phyloP scores from a whole-genome alignment of 2,113 vertebrate species.

The Suncus etruscus region DNA sequence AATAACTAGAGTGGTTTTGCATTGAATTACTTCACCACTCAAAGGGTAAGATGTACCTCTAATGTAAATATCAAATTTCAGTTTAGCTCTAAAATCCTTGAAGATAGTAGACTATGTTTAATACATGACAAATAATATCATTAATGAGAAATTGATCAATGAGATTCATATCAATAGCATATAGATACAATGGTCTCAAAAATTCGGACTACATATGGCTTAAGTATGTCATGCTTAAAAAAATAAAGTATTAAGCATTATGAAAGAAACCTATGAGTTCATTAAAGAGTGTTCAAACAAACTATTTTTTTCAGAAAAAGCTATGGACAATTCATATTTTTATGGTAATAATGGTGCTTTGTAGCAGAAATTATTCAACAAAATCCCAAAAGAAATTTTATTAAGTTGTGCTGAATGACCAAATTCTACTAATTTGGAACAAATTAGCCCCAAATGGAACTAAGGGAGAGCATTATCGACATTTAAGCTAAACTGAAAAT shows the following conservation, averaged over 20 bases:
- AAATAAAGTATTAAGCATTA: not conserved
- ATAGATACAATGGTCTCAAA: not conserved
- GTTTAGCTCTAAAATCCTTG: not conserved
- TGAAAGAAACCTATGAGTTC: not conserved
- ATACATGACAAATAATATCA: not conserved
- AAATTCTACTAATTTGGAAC: slow-evolving; percentile 7
- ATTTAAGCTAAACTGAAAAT: slow-evolving; percentile 19
- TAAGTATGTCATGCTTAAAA: slow-evolving; percentile 7
- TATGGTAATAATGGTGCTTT: not conserved
- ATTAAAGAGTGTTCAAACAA: not conserved
- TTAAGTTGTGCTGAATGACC: not conserved
- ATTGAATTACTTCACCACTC: not conserved
- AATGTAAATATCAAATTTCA: slow-evolving; percentile 20
- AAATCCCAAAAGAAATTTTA: slow-evolving; percentile 34
- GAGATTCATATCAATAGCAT: not conserved
- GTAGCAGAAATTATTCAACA: not conserved
- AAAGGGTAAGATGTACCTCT: not conserved
- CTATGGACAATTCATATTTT: slow-evolving; percentile 8
- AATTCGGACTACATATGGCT: not conserved
- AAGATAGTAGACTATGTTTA: not conserved
- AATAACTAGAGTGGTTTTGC: not conserved
- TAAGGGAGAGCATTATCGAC: not conserved
- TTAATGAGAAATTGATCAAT: not conserved
- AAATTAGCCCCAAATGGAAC: not conserved
- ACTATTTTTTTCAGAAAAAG: not conserved